phyloP scores from a whole-genome alignment of 92 coral and sea anemone species.

The Meandrina meandrites region DNA sequence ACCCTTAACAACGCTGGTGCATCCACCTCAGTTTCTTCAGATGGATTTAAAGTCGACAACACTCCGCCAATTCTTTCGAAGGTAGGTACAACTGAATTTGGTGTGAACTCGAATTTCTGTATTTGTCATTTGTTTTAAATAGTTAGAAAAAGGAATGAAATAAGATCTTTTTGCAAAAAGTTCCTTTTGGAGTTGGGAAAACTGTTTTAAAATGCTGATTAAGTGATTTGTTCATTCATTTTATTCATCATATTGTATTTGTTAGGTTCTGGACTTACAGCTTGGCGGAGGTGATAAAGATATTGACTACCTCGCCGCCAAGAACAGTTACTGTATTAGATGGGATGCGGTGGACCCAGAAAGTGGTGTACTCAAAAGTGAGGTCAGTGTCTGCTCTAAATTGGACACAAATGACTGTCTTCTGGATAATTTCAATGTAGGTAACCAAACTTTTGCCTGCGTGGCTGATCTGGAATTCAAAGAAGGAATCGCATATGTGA shows the following conservation, averaged over 20 bases:
- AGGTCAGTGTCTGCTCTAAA: constrained; percentile 74
- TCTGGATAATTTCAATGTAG: constrained; percentile 54
- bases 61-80: constrained; percentile 66
- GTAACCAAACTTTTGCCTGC: constrained; percentile 64
- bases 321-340: constrained; percentile 65
- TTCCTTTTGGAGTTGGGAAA: no score
- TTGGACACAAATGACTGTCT: constrained; percentile 62
- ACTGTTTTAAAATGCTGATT: no score
- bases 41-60: constrained; percentile 67
- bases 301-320: constrained; percentile 64
- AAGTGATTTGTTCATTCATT: no score
- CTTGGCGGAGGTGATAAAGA: constrained; percentile 52
- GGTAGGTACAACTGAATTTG: constrained; percentile 46
- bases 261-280: constrained; percentile 76
- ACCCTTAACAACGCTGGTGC: constrained; percentile 76
- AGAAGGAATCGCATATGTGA: constrained; percentile 78
- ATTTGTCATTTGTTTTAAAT: no score
- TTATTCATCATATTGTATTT: no score
- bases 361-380: constrained; percentile 60
- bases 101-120: no score
- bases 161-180: no score
- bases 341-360: constrained; percentile 79
- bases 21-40: constrained; percentile 52
- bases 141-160: no score
- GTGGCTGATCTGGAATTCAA: constrained; percentile 62